phyloP scores from a whole-genome alignment of 2,888 invertebrate genomes.

The Tricholauxania praeusta region DNA sequence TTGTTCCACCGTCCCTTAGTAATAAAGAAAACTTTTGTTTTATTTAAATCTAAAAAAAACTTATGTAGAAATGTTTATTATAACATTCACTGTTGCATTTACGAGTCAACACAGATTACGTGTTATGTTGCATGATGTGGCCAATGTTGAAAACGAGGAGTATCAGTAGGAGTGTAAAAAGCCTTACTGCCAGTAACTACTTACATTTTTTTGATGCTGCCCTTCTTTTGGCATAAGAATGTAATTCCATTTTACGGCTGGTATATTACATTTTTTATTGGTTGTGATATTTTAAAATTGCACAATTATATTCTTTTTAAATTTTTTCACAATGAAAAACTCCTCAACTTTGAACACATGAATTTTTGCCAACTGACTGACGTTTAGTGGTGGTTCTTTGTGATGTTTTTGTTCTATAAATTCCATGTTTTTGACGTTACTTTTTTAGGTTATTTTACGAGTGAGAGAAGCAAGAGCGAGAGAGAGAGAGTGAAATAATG shows the following conservation, averaged over 20 bases:
- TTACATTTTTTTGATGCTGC: conserved; percentile 60
- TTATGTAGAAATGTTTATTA: neutral
- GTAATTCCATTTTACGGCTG: conserved; percentile 57
- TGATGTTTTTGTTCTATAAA: conserved; percentile 35
- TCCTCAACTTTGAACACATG: neutral
- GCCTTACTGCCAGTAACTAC: conserved; percentile 37
- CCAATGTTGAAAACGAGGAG: no score
- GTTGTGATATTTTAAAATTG: no score
- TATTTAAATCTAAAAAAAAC: neutral
- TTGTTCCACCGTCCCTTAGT: conserved; percentile 62
- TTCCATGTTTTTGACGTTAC: conserved; percentile 46
- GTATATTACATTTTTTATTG: conserved; percentile 17
- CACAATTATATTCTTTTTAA: neutral
- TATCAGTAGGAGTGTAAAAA: neutral
- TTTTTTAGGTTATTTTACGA: conserved; percentile 48
- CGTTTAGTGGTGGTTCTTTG: conserved; percentile 16
- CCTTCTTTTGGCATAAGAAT: conserved; percentile 62
- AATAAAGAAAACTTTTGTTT: conserved; percentile 24
- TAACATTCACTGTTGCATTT: neutral
- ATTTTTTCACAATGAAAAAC: conserved; percentile 4
- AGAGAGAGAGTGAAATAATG: neutral
- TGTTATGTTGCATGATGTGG: no score
- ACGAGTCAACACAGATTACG: neutral
- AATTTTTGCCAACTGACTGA: conserved; percentile 1
- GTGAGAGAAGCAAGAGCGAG: conserved; percentile 17